A percentile compares a stretch with the other conserved stretches of the same genome.
Evolutionary conservation across 2,113 vertebrate genomes (phyloP).

Genomic region (Maccullochella peelii): DNA sequence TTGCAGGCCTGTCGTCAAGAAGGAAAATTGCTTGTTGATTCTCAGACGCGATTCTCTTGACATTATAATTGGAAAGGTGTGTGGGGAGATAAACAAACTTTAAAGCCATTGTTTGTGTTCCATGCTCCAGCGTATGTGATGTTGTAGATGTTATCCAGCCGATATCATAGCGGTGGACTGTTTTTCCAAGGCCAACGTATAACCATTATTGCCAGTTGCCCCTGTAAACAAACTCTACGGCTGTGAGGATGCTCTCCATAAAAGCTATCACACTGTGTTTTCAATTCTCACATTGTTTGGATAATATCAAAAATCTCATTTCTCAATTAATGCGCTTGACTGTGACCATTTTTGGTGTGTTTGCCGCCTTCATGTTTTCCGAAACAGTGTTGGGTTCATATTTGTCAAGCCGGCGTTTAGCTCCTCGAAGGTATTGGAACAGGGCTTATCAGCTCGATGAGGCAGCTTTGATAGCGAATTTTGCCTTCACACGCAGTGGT

Average conservation of each 20-base stretch:
- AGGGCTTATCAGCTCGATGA: conserved; percentile 31
- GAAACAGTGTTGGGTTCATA: not conserved
- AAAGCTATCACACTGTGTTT: conserved; percentile 34
- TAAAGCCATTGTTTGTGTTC: conserved; percentile 53
- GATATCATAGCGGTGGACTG: conserved; percentile 18
- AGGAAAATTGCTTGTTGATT: conserved; percentile 65
- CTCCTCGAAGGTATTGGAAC: conserved; percentile 45
- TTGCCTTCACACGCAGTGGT: conserved; percentile 33
- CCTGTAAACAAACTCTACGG: conserved; percentile 47
- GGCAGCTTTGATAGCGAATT: conserved; percentile 43
- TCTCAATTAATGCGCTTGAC: conserved; percentile 27
- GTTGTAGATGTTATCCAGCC: conserved; percentile 44
- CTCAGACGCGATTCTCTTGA: conserved; percentile 51
- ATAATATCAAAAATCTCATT: conserved; percentile 34
- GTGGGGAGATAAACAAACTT: conserved; percentile 64
- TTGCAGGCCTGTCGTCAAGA: conserved; percentile 49
- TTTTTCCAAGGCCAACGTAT: conserved; percentile 44
- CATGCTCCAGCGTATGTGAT: conserved; percentile 41
- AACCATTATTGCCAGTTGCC: conserved; percentile 39
- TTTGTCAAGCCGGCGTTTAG: conserved; percentile 31
- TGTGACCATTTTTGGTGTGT: conserved; percentile 9
- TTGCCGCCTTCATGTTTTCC: not conserved
- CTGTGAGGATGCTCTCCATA: conserved; percentile 25
- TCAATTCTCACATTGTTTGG: conserved; percentile 35
- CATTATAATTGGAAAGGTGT: conserved; percentile 68